Evolutionary conservation across 2,797 vertebrate species (phyloP).

Genomic region (Cossypha caffra): DNA sequence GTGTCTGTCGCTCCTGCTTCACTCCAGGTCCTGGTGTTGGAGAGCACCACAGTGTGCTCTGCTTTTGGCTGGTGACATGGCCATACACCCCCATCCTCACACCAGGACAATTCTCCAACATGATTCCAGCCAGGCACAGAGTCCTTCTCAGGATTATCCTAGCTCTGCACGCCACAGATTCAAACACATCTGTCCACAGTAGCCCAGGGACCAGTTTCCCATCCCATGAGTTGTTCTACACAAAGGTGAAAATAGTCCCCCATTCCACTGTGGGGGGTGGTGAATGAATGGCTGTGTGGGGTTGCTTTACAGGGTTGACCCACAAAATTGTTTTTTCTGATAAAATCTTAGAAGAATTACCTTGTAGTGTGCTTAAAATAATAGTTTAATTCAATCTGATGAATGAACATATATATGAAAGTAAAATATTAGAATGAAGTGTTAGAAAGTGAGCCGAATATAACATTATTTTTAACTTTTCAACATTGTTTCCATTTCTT

Average conservation of each 20-base stretch:
- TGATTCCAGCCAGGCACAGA: neutral
- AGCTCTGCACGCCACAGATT: neutral
- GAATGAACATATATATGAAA: neutral
- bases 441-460: neutral
- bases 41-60: neutral
- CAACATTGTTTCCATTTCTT: neutral
- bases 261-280: accelerated
- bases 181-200: accelerated
- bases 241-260: neutral
- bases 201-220: neutral
- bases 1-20: neutral
- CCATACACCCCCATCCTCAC: neutral
- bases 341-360: neutral
- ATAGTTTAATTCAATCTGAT: neutral
- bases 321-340: neutral
- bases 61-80: neutral
- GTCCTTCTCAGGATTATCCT: neutral
- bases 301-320: neutral
- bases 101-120: neutral
- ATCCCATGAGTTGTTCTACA: neutral
- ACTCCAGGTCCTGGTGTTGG: neutral
- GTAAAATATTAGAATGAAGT: neutral
- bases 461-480: neutral
- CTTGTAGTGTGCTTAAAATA: neutral
- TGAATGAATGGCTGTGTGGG: neutral